phyloP scores from a whole-genome alignment of 2,888 invertebrate genomes.

The Rapana venosa region DNA sequence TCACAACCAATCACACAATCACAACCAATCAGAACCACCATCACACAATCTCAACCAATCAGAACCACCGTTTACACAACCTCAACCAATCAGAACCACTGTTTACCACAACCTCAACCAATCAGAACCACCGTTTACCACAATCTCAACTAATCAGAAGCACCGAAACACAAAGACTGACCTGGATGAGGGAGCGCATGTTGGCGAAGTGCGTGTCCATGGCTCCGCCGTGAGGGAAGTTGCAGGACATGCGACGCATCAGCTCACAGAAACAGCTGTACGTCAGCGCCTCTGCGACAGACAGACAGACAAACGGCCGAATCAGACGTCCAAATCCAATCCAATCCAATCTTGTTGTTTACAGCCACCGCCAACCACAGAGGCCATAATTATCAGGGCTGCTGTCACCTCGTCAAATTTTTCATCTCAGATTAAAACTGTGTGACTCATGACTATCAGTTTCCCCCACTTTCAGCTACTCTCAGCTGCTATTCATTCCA shows the following conservation, averaged over 20 bases:
- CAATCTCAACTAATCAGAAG: not conserved
- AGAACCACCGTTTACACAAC: not conserved
- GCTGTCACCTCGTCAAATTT: too few species aligned
- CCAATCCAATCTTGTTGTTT: too few species aligned
- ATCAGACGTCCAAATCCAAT: too few species aligned
- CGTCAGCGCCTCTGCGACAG: constrained; percentile 86
- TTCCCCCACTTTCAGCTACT: too few species aligned
- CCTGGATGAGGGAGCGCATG: constrained; percentile 86
- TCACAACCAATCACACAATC: too few species aligned
- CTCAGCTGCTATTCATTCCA: too few species aligned
- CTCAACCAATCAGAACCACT: not conserved
- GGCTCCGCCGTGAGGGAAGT: constrained; percentile 92
- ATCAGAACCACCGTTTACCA: not conserved
- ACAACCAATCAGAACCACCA: not conserved
- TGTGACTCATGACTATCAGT: too few species aligned
- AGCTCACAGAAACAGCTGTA: constrained; percentile 94
- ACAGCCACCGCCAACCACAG: too few species aligned
- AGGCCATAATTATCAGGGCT: too few species aligned
- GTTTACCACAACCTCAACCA: not conserved
- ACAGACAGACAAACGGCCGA: not conserved
- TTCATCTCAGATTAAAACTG: too few species aligned
- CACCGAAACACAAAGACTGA: constrained; percentile 45
- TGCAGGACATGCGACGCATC: constrained; percentile 93
- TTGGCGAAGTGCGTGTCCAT: constrained; percentile 98
- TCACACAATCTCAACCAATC: too few species aligned